These are phyloP conservation scores for Heteromyza rotundicornis DNA, from an alignment of 2,888 invertebrate genomes.

Conservation along the genomic window DNA sequence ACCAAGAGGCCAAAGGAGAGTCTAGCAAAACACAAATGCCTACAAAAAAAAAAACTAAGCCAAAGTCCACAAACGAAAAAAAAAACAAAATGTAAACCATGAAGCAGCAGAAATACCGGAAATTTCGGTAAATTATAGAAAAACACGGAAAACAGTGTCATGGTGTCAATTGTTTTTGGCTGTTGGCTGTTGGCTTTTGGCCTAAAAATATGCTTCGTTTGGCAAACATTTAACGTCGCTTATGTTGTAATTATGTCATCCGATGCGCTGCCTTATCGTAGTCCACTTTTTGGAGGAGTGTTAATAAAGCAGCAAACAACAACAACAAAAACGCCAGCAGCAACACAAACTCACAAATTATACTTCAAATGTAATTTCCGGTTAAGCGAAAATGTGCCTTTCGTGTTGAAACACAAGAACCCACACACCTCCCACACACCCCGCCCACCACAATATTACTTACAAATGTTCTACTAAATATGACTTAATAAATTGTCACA, in stretches of 20 bases:
- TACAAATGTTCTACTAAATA: background rate
- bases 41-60: background rate
- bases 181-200: constrained; percentile 9
- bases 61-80: background rate
- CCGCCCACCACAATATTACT: background rate
- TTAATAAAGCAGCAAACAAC: background rate
- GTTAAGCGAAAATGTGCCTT: background rate
- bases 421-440: background rate
- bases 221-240: background rate
- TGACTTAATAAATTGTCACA: background rate
- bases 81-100: background rate
- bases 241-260: background rate
- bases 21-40: no score
- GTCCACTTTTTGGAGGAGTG: no score
- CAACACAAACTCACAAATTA: no score
- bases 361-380: background rate
- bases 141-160: constrained; percentile 1
- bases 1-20: background rate
- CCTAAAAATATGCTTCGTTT: background rate
- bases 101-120: background rate
- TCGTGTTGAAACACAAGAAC: background rate
- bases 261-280: background rate
- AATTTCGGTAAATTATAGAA: background rate
- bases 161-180: constrained; percentile 2
- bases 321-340: no score